A percentile compares a stretch with the other conserved stretches of the same genome.
Conservation (phyloP, 2,888 invertebrate genomes). For the Allolobophora icterica region DNA sequence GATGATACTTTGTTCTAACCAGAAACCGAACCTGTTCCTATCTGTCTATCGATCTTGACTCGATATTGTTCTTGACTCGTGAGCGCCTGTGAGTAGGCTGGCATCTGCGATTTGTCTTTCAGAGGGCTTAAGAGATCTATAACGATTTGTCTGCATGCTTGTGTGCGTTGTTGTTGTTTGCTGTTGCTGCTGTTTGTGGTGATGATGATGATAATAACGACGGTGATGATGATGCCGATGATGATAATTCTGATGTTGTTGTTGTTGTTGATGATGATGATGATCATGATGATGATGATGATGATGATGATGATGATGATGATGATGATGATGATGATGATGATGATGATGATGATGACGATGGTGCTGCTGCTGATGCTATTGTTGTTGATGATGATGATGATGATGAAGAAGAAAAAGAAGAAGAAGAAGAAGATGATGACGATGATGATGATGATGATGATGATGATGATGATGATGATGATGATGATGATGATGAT, state of each 20-base stretch:
- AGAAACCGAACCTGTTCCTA: not conserved
- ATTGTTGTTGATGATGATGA: slow-evolving; percentile 19
- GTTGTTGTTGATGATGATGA: not conserved
- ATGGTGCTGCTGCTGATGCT: slow-evolving; percentile 12
- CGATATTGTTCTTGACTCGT: not conserved
- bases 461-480: slow-evolving; percentile 25
- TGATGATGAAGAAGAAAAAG: not conserved
- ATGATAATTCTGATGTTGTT: not conserved
- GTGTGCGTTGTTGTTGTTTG: no score
- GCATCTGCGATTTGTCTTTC: not conserved
- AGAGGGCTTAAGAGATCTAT: not conserved
- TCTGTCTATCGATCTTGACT: not conserved
- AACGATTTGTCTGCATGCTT: no score
- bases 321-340: not conserved
- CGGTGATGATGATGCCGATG: no score
- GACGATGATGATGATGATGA: slow-evolving; percentile 31
- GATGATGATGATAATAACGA: no score
- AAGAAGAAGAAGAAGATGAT: slow-evolving; percentile 28
- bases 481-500: slow-evolving; percentile 39
- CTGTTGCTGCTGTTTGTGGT: no score
- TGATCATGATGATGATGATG: no score
- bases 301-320: not conserved
- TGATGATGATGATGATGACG: not conserved
- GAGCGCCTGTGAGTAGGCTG: not conserved
- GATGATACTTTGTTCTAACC: no score